Percentiles rank a stretch among this genome's conserved stretches.
phyloP scores from a whole-genome alignment of 2,888 invertebrate species.

The Adineta ricciae region DNA sequence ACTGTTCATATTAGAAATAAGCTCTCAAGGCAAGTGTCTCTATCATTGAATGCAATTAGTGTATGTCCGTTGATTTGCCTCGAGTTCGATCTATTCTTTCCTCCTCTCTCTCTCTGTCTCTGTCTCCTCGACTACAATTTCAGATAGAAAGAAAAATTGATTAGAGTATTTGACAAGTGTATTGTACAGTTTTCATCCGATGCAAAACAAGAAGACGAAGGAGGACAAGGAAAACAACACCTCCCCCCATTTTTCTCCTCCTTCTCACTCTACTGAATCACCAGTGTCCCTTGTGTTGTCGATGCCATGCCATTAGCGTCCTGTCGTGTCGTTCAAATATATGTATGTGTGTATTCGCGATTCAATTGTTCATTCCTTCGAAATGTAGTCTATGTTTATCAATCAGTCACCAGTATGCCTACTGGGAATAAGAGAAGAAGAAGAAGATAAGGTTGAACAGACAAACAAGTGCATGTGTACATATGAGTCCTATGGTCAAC shows the following conservation, averaged over 20 bases:
- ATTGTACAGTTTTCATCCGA: background rate
- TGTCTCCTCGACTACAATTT: background rate
- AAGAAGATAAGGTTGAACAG: background rate
- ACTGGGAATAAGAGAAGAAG: background rate
- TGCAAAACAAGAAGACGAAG: background rate
- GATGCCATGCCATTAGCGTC: background rate
- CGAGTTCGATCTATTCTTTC: background rate
- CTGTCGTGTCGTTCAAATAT: background rate
- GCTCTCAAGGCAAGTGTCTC: background rate
- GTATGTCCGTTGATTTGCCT: background rate
- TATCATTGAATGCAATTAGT: constrained; percentile 13
- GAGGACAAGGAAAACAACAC: background rate
- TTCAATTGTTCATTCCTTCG: background rate
- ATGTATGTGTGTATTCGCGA: background rate
- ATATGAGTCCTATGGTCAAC: background rate
- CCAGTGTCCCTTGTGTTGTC: background rate
- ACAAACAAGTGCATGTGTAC: background rate
- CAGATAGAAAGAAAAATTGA: constrained; percentile 15
- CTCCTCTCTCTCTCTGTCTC: too few relatives aligned
- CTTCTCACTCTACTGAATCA: background rate
- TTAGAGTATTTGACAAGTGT: background rate
- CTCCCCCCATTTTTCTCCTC: background rate
- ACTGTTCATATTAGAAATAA: background rate
- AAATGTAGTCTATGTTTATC: background rate
- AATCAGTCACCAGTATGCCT: constrained; percentile 13